Conservation (phyloP, 2,113 vertebrate species). For the Tretioscincus oriximinensis region DNA sequence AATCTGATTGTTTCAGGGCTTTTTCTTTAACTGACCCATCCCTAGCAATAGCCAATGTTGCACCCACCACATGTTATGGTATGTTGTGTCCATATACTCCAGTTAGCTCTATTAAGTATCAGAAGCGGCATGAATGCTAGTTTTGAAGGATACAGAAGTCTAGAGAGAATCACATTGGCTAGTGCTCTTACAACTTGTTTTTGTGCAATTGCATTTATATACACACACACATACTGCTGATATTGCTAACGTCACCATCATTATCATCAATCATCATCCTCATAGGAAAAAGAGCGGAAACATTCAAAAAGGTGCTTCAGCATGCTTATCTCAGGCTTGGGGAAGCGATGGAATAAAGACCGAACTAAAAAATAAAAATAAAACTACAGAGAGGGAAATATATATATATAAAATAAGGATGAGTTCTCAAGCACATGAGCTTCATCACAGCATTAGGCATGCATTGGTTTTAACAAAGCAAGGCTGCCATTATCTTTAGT, state of each 20-base stretch:
- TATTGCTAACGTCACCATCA: neutral
- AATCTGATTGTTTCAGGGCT: too few species aligned
- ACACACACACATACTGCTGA: slow-evolving; percentile 32
- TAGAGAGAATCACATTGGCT: too few species aligned
- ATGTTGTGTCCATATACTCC: too few species aligned
- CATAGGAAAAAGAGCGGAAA: slow-evolving; percentile 64
- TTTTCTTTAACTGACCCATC: too few species aligned
- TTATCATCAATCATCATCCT: slow-evolving; percentile 60
- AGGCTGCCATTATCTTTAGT: slow-evolving; percentile 67
- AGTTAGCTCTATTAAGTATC: too few species aligned
- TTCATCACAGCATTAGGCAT: slow-evolving; percentile 68
- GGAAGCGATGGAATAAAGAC: slow-evolving; percentile 69
- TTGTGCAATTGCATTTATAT: slow-evolving; percentile 57
- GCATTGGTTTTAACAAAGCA: slow-evolving; percentile 70
- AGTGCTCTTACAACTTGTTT: neutral
- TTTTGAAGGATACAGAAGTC: too few species aligned
- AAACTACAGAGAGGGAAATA: slow-evolving; percentile 52
- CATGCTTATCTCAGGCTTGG: slow-evolving; percentile 75
- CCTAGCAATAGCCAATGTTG: too few species aligned
- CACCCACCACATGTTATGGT: too few species aligned
- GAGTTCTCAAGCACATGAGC: slow-evolving; percentile 77
- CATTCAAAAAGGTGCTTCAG: slow-evolving; percentile 65
- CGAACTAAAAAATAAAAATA: slow-evolving; percentile 52
- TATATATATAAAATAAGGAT: slow-evolving; percentile 14
- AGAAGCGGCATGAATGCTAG: too few species aligned